Conservation (phyloP, 2,797 vertebrate species). For the Mallotus villosus region DNA sequence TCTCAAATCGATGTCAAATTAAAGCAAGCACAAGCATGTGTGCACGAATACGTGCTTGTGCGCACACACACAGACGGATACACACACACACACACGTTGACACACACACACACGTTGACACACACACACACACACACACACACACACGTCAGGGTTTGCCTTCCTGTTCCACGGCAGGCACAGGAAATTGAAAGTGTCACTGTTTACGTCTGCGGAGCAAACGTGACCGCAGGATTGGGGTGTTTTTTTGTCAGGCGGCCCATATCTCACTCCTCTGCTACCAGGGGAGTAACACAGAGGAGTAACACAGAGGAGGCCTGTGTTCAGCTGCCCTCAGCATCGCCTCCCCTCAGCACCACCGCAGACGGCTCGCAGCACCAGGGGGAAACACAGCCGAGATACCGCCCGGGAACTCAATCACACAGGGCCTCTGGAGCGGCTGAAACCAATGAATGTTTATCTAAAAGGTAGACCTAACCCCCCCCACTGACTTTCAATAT, state of each 20-base stretch:
- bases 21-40: not conserved
- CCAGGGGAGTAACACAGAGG: conserved; percentile 58
- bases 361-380: conserved; percentile 38
- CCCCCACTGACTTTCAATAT: conserved; percentile 1
- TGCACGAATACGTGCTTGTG: conserved; percentile 7
- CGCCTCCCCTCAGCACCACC: conserved; percentile 34
- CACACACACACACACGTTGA: conserved; percentile 11
- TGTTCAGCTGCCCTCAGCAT: conserved; percentile 45
- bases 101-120: conserved; percentile 32
- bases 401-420: not conserved
- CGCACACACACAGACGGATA: conserved; percentile 16
- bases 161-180: conserved; percentile 50
- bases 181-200: conserved; percentile 74
- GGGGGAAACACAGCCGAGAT: not conserved
- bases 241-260: conserved; percentile 60
- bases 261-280: conserved; percentile 57
- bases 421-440: not conserved
- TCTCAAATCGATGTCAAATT: conserved; percentile 21
- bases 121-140: conserved; percentile 19
- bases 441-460: conserved; percentile 2
- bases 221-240: conserved; percentile 51
- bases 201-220: conserved; percentile 72
- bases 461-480: too few relatives aligned
- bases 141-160: conserved; percentile 38
- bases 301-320: conserved; percentile 54